These are phyloP conservation scores for Cotesia vestalis DNA, from an alignment of 1,140 invertebrate species.

Conservation along the genomic window DNA sequence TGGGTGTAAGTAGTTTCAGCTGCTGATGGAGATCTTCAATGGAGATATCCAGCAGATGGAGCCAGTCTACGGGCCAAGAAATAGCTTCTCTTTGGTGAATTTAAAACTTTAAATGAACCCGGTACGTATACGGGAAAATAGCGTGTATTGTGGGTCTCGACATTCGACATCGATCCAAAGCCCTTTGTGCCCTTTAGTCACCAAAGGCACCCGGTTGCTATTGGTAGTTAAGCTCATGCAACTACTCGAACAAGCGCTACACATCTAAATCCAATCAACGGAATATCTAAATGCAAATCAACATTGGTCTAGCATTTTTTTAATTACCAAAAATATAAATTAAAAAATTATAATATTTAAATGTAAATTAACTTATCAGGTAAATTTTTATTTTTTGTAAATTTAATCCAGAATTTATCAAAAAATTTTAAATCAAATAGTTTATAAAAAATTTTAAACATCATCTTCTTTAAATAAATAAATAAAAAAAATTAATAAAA, in stretches of 20 bases:
- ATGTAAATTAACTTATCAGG: too few relatives aligned
- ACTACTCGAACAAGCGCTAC: neutral
- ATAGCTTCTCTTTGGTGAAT: slow-evolving; percentile 33
- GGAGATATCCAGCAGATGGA: slow-evolving; percentile 41
- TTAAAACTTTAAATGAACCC: neutral
- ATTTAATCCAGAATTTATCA: too few relatives aligned
- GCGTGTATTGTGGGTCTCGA: neutral
- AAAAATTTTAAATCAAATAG: too few relatives aligned
- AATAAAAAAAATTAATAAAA: too few relatives aligned
- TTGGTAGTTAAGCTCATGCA: neutral
- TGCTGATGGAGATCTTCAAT: slow-evolving; percentile 15
- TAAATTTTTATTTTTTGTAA: too few relatives aligned
- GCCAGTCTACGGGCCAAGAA: slow-evolving; percentile 37
- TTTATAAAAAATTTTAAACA: too few relatives aligned
- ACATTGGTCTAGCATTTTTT: too few relatives aligned
- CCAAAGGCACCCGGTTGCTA: neutral
- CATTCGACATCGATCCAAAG: slow-evolving; percentile 1
- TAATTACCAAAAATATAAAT: too few relatives aligned
- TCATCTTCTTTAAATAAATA: too few relatives aligned
- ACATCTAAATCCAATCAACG: neutral
- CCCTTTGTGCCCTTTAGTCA: neutral
- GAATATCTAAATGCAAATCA: too few relatives aligned
- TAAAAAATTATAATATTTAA: too few relatives aligned
- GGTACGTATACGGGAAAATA: neutral
- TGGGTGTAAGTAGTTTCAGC: neutral